These are phyloP conservation scores for Fopius arisanus DNA, from an alignment of 1,140 invertebrate genomes.

Conservation along the genomic window DNA sequence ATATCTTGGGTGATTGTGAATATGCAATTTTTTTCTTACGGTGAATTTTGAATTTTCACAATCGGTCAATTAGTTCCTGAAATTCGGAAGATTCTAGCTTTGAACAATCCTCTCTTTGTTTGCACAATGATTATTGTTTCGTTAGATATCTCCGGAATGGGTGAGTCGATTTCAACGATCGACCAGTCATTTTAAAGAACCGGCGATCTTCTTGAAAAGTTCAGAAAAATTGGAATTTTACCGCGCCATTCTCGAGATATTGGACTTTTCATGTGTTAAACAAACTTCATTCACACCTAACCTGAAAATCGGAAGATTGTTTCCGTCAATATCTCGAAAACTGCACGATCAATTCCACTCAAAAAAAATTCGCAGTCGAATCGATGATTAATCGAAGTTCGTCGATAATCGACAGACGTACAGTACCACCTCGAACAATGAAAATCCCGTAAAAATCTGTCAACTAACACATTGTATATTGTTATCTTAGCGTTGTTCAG, in stretches of 20 bases:
- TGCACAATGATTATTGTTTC: neutral
- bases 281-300: no score
- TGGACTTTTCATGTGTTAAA: no score
- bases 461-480: slow-evolving; percentile 9
- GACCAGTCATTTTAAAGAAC: neutral
- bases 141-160: neutral
- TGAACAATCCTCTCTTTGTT: neutral
- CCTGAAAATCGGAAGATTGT: no score
- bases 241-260: neutral
- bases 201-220: no score
- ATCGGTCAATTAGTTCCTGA: neutral
- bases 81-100: neutral
- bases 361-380: no score
- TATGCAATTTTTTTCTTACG: neutral
- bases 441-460: neutral
- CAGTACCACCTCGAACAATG: neutral
- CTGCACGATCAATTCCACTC: no score
- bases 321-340: no score
- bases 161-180: neutral
- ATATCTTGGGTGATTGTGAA: neutral
- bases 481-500: slow-evolving; percentile 4
- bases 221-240: neutral
- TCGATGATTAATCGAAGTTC: neutral
- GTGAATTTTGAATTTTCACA: neutral
- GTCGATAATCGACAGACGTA: neutral